Evolutionary conservation across 2,113 vertebrate species (phyloP).

Genomic region (Dicrurus megarhynchus): DNA sequence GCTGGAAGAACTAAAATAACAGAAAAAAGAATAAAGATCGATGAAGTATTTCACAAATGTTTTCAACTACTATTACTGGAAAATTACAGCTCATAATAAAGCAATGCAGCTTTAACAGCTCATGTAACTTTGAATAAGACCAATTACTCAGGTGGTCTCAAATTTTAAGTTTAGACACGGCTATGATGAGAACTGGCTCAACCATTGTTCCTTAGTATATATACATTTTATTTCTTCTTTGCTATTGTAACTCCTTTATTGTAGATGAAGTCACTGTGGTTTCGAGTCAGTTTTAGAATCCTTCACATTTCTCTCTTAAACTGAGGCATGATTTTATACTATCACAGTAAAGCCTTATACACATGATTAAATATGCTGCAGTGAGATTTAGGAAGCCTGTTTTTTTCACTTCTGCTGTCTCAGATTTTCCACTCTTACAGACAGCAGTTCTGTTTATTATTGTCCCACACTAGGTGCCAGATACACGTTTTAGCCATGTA

Average conservation of each 20-base stretch:
- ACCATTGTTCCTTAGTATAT: neutral
- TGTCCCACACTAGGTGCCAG: neutral
- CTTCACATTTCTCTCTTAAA: neutral
- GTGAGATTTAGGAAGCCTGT: neutral
- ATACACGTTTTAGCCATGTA: neutral
- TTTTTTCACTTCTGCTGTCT: neutral
- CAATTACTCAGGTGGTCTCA: neutral
- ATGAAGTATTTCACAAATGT: conserved; percentile 25
- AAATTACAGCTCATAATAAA: conserved; percentile 48
- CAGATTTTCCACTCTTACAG: neutral
- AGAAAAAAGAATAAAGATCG: neutral
- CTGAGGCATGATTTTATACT: neutral
- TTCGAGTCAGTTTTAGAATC: neutral
- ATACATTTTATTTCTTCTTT: neutral
- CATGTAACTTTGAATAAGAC: neutral
- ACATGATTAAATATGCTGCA: neutral
- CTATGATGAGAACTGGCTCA: neutral
- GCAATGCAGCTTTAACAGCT: neutral
- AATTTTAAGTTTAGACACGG: neutral
- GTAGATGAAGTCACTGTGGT: neutral
- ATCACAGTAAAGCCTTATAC: neutral
- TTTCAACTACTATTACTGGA: conserved; percentile 28
- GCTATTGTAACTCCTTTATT: neutral
- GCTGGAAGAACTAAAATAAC: conserved; percentile 59
- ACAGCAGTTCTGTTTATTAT: neutral